Evolutionary conservation across 2,113 vertebrate species (phyloP), one percentile per base, ranked within the genome.

Genomic region (Eulacestoma nigropectus): DNA sequence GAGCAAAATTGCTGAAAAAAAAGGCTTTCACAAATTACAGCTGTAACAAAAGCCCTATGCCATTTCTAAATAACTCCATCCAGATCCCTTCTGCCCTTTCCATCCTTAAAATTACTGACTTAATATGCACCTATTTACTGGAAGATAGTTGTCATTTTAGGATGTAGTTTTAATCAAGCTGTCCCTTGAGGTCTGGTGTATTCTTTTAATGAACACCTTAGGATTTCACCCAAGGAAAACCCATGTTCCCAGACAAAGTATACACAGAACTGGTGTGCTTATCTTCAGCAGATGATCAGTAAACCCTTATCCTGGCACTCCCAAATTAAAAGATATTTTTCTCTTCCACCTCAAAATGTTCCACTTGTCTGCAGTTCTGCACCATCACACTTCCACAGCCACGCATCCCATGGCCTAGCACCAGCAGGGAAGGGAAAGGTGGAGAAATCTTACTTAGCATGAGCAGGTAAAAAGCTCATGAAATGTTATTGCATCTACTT

Each of bases 301-400:
- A 55, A 73, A 50, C 4, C 19, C 19, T 72, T 44, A n/a, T 22
- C 8, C 7, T 57, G 18, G 33, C 20, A 35, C 6, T 1, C 16
- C 6, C 10, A 46, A 25, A 79, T 25, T 32, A 52, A 49, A 81
- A 72, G 18, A 3, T 37, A 12, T 55, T 62, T 73, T 76, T 76
- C n/a, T 63, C 9, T 53, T 94, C 77, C 33, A 52, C 30, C 10
- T 60, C 26, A 16, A 49, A 80, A 13, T 6, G 3, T 55, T 39
- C 8, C n/a, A 18, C 10, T 21, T 64, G 5, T 32, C 33, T 2
- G 3, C 44, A 69, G 27, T 29, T 77, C 33, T 69, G 33, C 26
- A 68, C 6, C 1, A 0, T n/a, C 19, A 25, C 17, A 5, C 0
- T 4, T 68, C 55, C 64, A 73, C 16, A 72, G 47, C 10, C 55